phyloP scores from a whole-genome alignment of 2,888 invertebrate genomes.

The Epinotia bilunana region DNA sequence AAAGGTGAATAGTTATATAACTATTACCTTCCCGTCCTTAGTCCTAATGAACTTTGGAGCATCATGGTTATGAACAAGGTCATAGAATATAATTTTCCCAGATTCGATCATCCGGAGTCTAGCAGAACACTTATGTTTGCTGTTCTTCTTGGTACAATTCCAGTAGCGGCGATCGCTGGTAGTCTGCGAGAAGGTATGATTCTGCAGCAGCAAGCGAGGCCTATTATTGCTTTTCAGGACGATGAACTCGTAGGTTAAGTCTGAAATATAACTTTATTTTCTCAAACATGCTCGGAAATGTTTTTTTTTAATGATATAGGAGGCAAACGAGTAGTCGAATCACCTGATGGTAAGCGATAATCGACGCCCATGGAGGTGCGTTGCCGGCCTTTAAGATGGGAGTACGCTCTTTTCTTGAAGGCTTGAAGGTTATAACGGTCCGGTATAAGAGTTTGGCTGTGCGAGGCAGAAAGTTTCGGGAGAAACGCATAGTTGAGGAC shows the following conservation, averaged over 20 bases:
- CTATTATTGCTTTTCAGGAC: conserved; percentile 51
- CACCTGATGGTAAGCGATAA: no score
- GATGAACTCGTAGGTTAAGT: conserved; percentile 52
- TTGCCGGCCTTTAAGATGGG: no score
- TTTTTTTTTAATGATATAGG: no score
- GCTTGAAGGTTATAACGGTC: no score
- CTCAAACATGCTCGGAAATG: no score
- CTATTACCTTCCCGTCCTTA: conserved; percentile 5
- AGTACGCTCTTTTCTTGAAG: no score
- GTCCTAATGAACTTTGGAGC: conserved; percentile 29
- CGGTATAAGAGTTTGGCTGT: no score
- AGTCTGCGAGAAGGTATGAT: conserved; percentile 61
- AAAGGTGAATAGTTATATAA: not conserved
- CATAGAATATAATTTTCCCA: conserved; percentile 4
- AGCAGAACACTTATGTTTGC: conserved; percentile 40
- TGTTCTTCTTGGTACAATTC: conserved; percentile 52
- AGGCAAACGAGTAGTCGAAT: no score
- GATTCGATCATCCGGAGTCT: conserved; percentile 38
- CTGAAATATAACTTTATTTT: conserved; percentile 47
- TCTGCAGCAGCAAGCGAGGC: conserved; percentile 52
- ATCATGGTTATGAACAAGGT: conserved; percentile 45
- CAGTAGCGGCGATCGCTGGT: conserved; percentile 64
- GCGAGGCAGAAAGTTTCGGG: no score
- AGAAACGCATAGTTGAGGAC: no score
- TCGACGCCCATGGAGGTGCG: no score